Evolutionary conservation across 1,140 invertebrate species (phyloP).

Genomic region (Chionoecetes opilio): DNA sequence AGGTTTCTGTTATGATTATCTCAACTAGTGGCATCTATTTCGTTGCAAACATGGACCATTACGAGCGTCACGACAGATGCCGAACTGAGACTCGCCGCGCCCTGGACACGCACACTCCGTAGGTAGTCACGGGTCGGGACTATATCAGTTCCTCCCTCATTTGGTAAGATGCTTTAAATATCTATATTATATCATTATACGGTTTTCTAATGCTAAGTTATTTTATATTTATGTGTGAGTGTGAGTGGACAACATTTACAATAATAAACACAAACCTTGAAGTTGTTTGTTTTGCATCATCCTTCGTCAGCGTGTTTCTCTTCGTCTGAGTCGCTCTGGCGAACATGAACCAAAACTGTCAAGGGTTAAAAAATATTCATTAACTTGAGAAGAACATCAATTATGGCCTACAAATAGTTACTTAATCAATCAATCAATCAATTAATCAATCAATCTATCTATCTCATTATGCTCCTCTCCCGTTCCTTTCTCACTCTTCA

Average conservation of each 20-base stretch:
- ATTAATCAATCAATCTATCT: no score
- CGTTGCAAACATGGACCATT: neutral
- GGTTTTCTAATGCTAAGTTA: conserved; percentile 54
- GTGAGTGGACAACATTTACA: conserved; percentile 49
- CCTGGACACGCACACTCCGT: neutral
- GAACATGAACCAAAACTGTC: no score
- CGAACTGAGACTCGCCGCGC: neutral
- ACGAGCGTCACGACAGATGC: neutral
- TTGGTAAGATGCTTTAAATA: conserved; percentile 62
- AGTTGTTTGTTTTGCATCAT: neutral
- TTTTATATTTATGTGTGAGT: conserved; percentile 66
- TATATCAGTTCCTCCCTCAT: conserved; percentile 28
- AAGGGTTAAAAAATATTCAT: no score
- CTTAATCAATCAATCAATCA: no score
- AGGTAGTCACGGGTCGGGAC: neutral
- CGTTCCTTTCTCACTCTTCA: no score
- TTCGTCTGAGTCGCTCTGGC: no score
- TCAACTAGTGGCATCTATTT: neutral
- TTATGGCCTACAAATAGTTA: no score
- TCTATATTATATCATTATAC: conserved; percentile 63
- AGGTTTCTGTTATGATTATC: no score
- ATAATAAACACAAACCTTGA: neutral
- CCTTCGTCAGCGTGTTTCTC: no score
- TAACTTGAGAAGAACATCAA: no score
- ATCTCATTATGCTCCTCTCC: no score